Base-by-base conservation (phyloP, 2,888 invertebrate species). In the Ochropleura leucogaster region DNA sequence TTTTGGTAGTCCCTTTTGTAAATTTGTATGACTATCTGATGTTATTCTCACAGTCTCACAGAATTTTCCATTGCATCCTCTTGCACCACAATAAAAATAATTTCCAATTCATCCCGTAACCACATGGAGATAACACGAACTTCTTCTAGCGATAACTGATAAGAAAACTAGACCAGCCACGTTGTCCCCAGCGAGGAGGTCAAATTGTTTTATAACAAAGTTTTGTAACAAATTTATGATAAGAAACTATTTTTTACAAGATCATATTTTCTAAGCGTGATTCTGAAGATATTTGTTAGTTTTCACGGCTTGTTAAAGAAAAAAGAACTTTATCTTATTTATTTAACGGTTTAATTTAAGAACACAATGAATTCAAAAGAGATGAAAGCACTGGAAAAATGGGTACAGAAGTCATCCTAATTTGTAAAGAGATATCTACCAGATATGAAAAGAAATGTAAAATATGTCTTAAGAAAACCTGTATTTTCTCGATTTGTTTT, bases 151-250 rank as follows among this genome's bases (percentile, higher is more conserved):
- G 55, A 72, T 63, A 55, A 74, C n/a, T 7, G 67, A 68, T 76
- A 68, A 76, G 2, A 0, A 14, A 76, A 67, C 14, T 68, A 20
- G 63, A 57, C 7, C 62, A 62, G 46, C 3, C 3, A 49, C 44
- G 46, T 57, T 40, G 4, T 20, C 47, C 75, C 75, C 68, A 75
- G 9, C 16, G 70, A 57, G 75, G 57, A 20, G 75, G 76, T 75
- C 68, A 74, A 44, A 1, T 30, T 40, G 10, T 63, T 46, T 57
- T 44, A 51, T 63, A 20, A 30, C 12, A 16, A 3, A 18, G 60
- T 57, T 51, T 62, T 14, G 53, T 62, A 67, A 74, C 12, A 0
- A 0, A 12, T 1, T 10, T 42, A 55, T 12, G 53, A 62, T 74
- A n/a, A 62, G 47, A 16, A 1, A 8, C 18, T 44, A 4, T 8